These are phyloP conservation scores for Zelostemma sp. DNA, from an alignment of 1,140 invertebrate genomes.

Conservation along the genomic window DNA sequence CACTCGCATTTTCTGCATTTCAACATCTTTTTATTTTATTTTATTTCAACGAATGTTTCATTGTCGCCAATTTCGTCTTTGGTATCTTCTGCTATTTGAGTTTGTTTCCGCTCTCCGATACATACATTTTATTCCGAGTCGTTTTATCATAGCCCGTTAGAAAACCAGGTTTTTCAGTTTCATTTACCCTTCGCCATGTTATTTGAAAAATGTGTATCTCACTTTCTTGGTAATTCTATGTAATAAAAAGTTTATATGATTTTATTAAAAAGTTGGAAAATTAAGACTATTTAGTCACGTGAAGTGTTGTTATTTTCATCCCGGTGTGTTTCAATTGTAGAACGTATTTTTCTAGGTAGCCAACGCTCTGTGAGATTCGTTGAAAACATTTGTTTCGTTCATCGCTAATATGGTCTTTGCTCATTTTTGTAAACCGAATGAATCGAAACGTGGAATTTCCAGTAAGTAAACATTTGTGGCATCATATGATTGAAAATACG, in stretches of 20 bases:
- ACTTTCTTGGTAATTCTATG: not conserved
- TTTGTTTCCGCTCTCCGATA: not conserved
- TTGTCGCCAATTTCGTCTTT: not conserved
- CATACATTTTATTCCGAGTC: not conserved
- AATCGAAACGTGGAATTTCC: too few relatives aligned
- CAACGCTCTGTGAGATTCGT: not conserved
- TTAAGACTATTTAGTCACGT: not conserved
- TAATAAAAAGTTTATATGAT: slow-evolving; percentile 3
- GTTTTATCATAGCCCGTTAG: too few relatives aligned
- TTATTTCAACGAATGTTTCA: not conserved
- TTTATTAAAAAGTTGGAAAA: slow-evolving; percentile 2
- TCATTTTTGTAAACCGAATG: too few relatives aligned
- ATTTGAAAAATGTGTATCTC: not conserved
- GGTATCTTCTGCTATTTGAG: not conserved
- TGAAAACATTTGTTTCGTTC: not conserved
- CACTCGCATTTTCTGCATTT: slow-evolving; percentile 12
- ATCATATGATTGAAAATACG: too few relatives aligned
- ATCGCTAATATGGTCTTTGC: too few relatives aligned
- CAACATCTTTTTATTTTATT: not conserved
- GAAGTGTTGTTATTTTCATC: not conserved
- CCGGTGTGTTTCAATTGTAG: not conserved
- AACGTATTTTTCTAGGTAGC: not conserved
- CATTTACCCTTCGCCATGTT: not conserved
- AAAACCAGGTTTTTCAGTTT: too few relatives aligned
- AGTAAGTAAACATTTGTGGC: too few relatives aligned